phyloP scores from a whole-genome alignment of 2,113 vertebrate genomes.

The Cercocebus atys region DNA sequence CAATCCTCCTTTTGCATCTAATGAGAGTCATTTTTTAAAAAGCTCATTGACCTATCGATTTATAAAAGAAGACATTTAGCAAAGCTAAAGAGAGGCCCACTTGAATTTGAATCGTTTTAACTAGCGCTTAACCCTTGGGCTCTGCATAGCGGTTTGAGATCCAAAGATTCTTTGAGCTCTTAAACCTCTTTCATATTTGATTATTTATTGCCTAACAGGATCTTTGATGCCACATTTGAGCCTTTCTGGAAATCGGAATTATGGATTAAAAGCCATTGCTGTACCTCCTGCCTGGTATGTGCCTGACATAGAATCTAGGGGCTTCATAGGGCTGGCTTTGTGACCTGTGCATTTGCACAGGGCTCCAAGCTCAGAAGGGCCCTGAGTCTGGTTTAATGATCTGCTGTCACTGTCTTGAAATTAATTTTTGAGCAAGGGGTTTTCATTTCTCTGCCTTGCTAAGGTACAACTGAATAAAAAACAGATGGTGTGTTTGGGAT shows the following conservation, averaged over 20 bases:
- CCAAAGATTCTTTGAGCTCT: neutral
- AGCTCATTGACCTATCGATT: constrained; percentile 1
- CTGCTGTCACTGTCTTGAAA: neutral
- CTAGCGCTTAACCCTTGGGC: neutral
- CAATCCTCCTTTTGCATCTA: neutral
- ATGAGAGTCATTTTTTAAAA: neutral
- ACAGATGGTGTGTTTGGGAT: neutral
- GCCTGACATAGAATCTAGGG: neutral
- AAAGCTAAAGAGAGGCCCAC: neutral
- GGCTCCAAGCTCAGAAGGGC: neutral
- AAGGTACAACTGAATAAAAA: neutral
- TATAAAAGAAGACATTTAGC: constrained; percentile 16
- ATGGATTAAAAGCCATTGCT: neutral
- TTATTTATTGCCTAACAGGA: neutral
- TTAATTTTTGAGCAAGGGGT: neutral
- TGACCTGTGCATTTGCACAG: neutral
- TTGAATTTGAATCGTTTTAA: constrained; percentile 20
- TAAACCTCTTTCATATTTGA: neutral
- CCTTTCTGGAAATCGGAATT: neutral
- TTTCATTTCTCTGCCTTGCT: neutral
- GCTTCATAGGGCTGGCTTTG: neutral
- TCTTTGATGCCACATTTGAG: neutral
- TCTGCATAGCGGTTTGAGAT: neutral
- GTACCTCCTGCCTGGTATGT: neutral
- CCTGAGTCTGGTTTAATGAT: neutral